A percentile compares a stretch with the other conserved stretches of the same genome.
Evolutionary conservation across 2,797 vertebrate species (phyloP).

Genomic region (Erpetoichthys calabaricus): DNA sequence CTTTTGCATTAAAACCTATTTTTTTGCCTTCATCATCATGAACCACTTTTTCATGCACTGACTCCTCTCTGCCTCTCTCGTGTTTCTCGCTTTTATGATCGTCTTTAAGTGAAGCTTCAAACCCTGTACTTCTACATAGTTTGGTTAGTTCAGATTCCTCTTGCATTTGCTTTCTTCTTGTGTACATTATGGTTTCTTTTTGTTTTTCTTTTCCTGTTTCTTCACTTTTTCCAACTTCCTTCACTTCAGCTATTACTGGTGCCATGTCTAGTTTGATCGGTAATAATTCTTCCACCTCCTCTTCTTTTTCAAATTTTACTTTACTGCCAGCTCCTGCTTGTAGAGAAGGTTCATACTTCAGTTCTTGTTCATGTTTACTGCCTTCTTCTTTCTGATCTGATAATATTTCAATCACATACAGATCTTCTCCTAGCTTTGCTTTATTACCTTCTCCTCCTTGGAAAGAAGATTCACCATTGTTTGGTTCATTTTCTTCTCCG

Average conservation of each 20-base stretch:
- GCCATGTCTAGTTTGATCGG: background rate
- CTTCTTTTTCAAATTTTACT: background rate
- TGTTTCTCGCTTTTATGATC: too few relatives aligned
- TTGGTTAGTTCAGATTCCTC: too few relatives aligned
- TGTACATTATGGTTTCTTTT: too few relatives aligned
- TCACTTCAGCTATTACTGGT: background rate
- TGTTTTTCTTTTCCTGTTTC: background rate
- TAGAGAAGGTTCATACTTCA: background rate
- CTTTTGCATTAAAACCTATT: too few relatives aligned
- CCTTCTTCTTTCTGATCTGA: background rate
- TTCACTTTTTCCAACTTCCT: background rate
- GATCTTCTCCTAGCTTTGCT: background rate
- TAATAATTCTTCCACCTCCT: slow-evolving; percentile 1
- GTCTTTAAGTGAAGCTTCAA: too few relatives aligned
- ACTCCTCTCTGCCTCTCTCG: too few relatives aligned
- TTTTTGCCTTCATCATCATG: too few relatives aligned
- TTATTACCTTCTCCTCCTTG: background rate
- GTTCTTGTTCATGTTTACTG: background rate
- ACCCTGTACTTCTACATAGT: too few relatives aligned
- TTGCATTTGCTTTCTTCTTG: too few relatives aligned
- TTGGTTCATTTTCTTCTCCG: background rate
- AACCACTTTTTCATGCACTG: too few relatives aligned
- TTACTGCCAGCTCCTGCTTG: background rate
- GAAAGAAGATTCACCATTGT: too few relatives aligned
- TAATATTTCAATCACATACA: background rate